Conservation (phyloP, 2,888 invertebrate species). For the Nephrotoma flavescens region DNA sequence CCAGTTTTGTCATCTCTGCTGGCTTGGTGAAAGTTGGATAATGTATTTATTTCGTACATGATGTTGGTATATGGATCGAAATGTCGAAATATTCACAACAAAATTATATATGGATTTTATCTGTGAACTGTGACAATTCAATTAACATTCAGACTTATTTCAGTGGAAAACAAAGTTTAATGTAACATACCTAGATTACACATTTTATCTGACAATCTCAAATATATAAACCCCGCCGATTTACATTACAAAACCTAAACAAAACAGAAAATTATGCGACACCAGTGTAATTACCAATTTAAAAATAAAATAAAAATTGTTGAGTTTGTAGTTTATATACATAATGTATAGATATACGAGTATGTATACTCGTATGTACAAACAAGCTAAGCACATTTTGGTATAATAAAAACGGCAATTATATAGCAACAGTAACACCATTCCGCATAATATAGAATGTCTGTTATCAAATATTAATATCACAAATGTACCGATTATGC, state of each 20-base stretch:
- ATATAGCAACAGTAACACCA: neutral
- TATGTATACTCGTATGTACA: neutral
- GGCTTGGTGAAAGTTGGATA: neutral
- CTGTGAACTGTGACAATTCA: neutral
- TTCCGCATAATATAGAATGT: neutral
- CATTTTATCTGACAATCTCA: neutral
- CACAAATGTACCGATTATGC: neutral
- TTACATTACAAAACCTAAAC: neutral
- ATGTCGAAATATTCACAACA: neutral
- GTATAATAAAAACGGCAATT: neutral
- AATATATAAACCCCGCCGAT: neutral
- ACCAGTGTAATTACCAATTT: neutral
- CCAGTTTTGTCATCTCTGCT: neutral
- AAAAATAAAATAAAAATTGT: neutral
- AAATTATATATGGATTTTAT: neutral
- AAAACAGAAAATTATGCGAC: neutral
- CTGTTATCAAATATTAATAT: neutral
- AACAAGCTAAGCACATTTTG: neutral
- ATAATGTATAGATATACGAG: neutral
- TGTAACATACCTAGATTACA: neutral
- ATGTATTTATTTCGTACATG: neutral
- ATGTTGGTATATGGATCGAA: neutral
- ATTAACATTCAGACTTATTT: neutral
- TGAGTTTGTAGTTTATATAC: neutral
- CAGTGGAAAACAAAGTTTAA: neutral